Evolutionary conservation across 2,888 invertebrate species (phyloP).

Genomic region (Lithosia quadra): DNA sequence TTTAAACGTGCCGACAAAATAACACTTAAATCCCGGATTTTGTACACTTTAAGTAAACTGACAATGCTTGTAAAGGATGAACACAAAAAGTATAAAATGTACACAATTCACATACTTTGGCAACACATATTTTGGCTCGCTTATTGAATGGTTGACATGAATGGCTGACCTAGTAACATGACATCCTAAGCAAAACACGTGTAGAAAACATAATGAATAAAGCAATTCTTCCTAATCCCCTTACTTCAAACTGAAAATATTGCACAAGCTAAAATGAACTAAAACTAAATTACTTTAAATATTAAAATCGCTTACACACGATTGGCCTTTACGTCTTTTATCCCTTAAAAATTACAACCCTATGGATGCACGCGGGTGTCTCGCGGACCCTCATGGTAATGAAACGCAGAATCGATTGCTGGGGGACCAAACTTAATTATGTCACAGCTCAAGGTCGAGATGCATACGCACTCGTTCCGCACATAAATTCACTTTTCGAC

Average conservation of each 20-base stretch:
- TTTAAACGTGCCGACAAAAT: slow-evolving; percentile 50
- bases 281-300: slow-evolving; percentile 28
- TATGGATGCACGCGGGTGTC: slow-evolving; percentile 60
- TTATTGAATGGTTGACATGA: slow-evolving; percentile 19
- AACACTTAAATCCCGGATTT: slow-evolving; percentile 40
- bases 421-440: slow-evolving; percentile 75
- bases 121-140: too few relatives aligned
- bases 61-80: slow-evolving; percentile 1
- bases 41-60: slow-evolving; percentile 27
- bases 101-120: not conserved
- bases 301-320: slow-evolving; percentile 41
- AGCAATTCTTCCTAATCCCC: slow-evolving; percentile 27
- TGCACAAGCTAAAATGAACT: slow-evolving; percentile 39
- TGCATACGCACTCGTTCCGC: slow-evolving; percentile 50
- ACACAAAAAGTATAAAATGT: not conserved
- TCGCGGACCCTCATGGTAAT: slow-evolving; percentile 69
- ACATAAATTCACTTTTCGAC: slow-evolving; percentile 33
- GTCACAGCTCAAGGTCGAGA: slow-evolving; percentile 77
- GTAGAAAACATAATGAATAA: slow-evolving; percentile 19
- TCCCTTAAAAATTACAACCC: slow-evolving; percentile 55
- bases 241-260: slow-evolving; percentile 16
- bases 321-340: slow-evolving; percentile 38
- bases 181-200: slow-evolving; percentile 42
- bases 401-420: slow-evolving; percentile 74
- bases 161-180: slow-evolving; percentile 58